Percentiles rank a stretch among this genome's conserved stretches.
phyloP scores from a whole-genome alignment of 2,888 invertebrate genomes.

The Conops quadrifasciatus region DNA sequence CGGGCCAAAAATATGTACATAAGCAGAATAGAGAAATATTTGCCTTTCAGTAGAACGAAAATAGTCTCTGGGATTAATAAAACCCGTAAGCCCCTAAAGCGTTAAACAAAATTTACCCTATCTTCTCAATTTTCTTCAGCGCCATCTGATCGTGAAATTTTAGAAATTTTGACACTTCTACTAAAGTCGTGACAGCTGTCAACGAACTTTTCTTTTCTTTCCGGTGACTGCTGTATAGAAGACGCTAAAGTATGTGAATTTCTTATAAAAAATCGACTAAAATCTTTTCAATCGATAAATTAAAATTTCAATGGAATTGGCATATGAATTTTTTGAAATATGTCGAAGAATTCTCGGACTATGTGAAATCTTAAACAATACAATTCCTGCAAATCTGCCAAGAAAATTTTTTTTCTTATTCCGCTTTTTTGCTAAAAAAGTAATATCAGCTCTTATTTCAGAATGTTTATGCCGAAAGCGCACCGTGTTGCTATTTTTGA shows the following conservation, averaged over 20 bases:
- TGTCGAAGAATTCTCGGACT: conserved; percentile 3
- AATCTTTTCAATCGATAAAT: conserved; percentile 48
- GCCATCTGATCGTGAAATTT: neutral
- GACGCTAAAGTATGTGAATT: conserved; percentile 62
- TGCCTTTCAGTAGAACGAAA: no score
- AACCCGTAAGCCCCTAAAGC: no score
- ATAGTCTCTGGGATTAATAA: no score
- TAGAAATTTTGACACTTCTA: neutral
- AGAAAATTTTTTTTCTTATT: no score
- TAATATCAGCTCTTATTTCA: no score
- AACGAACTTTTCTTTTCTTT: conserved; percentile 61
- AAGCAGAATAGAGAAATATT: no score
- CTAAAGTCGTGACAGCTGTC: conserved; percentile 44
- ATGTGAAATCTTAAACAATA: neutral
- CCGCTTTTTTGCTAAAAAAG: neutral
- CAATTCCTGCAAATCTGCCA: neutral
- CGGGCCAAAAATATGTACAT: no score
- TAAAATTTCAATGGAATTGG: conserved; percentile 37
- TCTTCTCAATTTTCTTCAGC: neutral
- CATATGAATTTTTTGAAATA: conserved; percentile 26
- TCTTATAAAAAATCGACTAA: conserved; percentile 52
- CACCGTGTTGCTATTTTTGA: conserved; percentile 97
- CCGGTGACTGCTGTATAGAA: conserved; percentile 62
- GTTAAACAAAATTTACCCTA: no score
- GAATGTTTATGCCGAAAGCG: conserved; percentile 99